A percentile compares a stretch with the other conserved stretches of the same genome.
phyloP scores from a whole-genome alignment of 30 jellyfish, hydroid and myxozoan species.

The Cassiopea xamachana region DNA sequence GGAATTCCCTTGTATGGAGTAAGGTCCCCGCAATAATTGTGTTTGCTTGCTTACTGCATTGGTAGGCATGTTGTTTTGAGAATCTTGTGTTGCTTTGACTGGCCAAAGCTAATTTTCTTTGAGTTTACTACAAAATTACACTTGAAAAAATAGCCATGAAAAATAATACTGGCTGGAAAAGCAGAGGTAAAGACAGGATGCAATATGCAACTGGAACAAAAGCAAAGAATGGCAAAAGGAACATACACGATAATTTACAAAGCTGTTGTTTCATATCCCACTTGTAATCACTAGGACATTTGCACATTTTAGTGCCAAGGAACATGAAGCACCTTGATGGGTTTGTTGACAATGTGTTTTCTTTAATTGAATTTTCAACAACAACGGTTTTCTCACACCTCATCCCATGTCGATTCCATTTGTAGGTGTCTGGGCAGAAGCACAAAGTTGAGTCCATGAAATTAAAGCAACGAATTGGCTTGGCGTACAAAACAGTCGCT shows the following conservation, averaged over 20 bases:
- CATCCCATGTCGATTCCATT: constrained; percentile 60
- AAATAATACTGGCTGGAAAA: no score
- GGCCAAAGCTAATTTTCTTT: no score
- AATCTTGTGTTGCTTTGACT: no score
- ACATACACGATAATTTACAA: constrained; percentile 59
- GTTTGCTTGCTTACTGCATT: no score
- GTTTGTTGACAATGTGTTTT: constrained; percentile 14
- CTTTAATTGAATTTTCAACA: constrained; percentile 22
- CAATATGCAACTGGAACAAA: background rate
- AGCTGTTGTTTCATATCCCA: constrained; percentile 60
- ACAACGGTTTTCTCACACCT: constrained; percentile 65
- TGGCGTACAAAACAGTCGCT: constrained; percentile 38
- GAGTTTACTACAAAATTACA: no score
- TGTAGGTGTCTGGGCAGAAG: constrained; percentile 62
- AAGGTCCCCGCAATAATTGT: no score
- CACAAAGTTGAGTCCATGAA: constrained; percentile 64
- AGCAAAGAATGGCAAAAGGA: background rate
- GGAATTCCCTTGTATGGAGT: no score
- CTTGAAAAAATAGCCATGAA: no score
- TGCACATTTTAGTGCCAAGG: constrained; percentile 65
- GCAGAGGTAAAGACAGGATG: no score
- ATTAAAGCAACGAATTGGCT: constrained; percentile 61
- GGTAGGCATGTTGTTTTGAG: no score
- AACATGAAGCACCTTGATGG: constrained; percentile 69
- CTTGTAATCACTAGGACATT: constrained; percentile 77